A percentile compares a stretch with the other conserved stretches of the same genome.
Evolutionary conservation across 2,888 invertebrate species (phyloP).

Genomic region (Drosophila setosimentum): DNA sequence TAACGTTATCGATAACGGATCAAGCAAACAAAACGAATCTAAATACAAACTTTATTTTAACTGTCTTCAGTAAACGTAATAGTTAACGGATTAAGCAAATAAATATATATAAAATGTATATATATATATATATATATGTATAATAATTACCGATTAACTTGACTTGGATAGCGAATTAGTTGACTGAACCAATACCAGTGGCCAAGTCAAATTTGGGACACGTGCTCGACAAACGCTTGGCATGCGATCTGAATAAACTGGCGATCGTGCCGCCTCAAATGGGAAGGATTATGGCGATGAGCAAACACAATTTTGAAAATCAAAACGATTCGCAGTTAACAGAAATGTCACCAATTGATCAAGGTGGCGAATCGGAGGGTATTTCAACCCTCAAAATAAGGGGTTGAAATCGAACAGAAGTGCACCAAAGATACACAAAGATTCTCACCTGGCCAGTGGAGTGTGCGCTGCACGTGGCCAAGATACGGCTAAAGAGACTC

Average conservation of each 20-base stretch:
- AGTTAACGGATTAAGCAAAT: no score
- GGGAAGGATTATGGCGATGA: conserved; percentile 59
- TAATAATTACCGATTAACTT: not conserved
- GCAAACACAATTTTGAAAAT: conserved; percentile 54
- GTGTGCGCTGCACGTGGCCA: conserved; percentile 74
- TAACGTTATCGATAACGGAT: not conserved
- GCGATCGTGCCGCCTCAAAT: conserved; percentile 48
- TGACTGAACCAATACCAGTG: not conserved
- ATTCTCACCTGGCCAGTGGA: conserved; percentile 73
- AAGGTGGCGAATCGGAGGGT: conserved; percentile 50
- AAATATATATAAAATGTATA: no score
- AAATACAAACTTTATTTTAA: not conserved
- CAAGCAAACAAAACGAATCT: not conserved
- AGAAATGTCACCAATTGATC: conserved; percentile 58
- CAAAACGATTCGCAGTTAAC: conserved; percentile 22
- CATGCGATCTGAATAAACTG: conserved; percentile 31
- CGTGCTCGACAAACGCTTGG: conserved; percentile 47
- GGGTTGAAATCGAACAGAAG: conserved; percentile 42
- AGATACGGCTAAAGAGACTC: conserved; percentile 14
- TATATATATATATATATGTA: not conserved
- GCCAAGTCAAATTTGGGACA: conserved; percentile 16
- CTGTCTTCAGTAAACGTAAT: no score
- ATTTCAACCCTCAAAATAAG: conserved; percentile 19
- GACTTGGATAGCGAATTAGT: not conserved
- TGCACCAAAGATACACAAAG: conserved; percentile 3